Conservation (phyloP, 2,113 vertebrate species). For the Clinocottus analis region DNA sequence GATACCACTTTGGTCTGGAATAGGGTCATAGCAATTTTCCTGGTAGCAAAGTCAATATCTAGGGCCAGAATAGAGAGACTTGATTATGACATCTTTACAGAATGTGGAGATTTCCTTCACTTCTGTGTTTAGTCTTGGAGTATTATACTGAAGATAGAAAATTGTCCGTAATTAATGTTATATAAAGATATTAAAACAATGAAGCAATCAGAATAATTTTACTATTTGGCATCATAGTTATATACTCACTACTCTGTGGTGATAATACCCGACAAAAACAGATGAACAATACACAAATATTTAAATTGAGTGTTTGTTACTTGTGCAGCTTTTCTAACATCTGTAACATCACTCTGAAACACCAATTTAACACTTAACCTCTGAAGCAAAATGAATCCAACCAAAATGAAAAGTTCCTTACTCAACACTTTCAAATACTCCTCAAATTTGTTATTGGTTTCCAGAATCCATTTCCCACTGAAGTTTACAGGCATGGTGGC, state of each 20-base stretch:
- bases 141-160: neutral
- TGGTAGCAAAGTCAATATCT: constrained; percentile 94
- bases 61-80: constrained; percentile 20
- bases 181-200: neutral
- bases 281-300: neutral
- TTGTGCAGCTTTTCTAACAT: neutral
- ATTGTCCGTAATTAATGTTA: neutral
- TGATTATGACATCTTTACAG: neutral
- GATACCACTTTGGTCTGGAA: constrained; percentile 90
- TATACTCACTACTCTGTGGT: neutral
- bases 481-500: constrained; percentile 88
- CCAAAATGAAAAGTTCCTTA: constrained; percentile 76
- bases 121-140: neutral
- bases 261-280: neutral
- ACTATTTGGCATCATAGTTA: neutral
- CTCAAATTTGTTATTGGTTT: constrained; percentile 90
- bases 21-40: constrained; percentile 90
- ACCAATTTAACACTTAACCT: neutral
- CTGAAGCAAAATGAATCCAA: neutral
- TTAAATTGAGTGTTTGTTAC: constrained; percentile 6
- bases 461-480: constrained; percentile 92
- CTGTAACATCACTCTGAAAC: neutral
- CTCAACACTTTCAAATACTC: constrained; percentile 92
- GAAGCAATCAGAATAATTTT: neutral
- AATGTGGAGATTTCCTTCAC: neutral